Evolutionary conservation across 2,113 vertebrate species (phyloP).

Genomic region (Rostratula benghalensis): DNA sequence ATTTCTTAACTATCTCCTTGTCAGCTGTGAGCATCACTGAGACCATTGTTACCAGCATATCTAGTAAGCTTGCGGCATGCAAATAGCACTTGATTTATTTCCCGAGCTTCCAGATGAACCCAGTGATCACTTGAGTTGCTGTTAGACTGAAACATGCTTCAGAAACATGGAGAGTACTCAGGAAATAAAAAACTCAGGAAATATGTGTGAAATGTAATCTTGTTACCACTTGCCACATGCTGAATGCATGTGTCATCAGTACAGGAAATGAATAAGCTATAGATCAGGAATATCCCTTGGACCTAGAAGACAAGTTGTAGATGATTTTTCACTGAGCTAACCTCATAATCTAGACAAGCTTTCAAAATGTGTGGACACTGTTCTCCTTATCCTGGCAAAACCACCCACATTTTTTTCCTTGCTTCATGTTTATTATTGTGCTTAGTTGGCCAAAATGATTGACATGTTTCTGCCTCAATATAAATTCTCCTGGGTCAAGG

Average conservation of each 20-base stretch:
- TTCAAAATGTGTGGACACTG: constrained; percentile 7
- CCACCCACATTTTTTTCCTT: not conserved
- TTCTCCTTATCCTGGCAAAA: not conserved
- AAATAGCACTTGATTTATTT: constrained; percentile 32
- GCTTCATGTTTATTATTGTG: constrained; percentile 25
- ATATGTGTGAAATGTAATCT: constrained; percentile 53
- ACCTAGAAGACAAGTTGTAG: not conserved
- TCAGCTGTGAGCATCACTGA: not conserved
- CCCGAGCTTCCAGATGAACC: constrained; percentile 15
- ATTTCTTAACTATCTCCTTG: not conserved
- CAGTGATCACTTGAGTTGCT: not conserved
- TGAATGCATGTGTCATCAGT: not conserved
- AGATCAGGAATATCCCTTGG: not conserved
- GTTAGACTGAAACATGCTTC: not conserved
- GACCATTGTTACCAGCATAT: not conserved
- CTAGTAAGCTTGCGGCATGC: constrained; percentile 7
- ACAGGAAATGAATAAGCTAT: constrained; percentile 31
- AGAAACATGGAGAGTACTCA: not conserved
- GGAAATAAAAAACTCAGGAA: constrained; percentile 33
- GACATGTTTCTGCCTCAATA: constrained; percentile 19
- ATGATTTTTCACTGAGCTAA: constrained; percentile 19
- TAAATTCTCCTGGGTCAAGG: not conserved
- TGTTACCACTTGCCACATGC: constrained; percentile 11
- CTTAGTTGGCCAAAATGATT: constrained; percentile 41
- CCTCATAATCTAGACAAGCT: not conserved